Base-by-base conservation (phyloP, 2,888 invertebrate genomes). In the Aphidius colemani region DNA sequence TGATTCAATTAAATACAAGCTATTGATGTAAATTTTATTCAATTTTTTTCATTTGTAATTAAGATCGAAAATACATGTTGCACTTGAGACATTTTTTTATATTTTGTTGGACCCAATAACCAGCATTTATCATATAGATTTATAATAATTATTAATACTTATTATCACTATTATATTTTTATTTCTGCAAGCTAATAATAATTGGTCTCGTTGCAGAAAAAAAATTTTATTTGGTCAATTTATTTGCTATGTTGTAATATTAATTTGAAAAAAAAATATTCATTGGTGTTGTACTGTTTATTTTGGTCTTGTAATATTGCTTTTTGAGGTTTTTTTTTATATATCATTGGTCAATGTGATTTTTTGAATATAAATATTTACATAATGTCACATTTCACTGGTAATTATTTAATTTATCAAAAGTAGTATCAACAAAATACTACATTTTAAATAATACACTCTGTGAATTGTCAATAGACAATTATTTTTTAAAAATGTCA, bases 51-150 rank as follows among this genome's bases (percentile, higher is more conserved):
- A 1, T 48, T n/a, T 48, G 11, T 48, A 0, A 48, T 13, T 7
- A 48, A 48, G n/a, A 11, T 30, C 18, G 40, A n/a, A 46, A 46
- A n/a, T 46, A 46, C 57, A 46, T 30, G 30, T 57, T 18, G 7
- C 10, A 13, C 10, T 55, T 50, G 48, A 64, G 61, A 59, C 41
- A 51, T 44, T 61, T 39, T 53, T 49, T 65, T 72, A 80, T 81
- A 81, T 80, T 75, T 80, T 78, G 75, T 82, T 82, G 82, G 82
- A 81, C 82, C 81, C 82, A 76, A 79, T 78, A 82, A 82, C 81
- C 81, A 82, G 81, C 81, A 73, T 77, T 71, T 70, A 69, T 70
- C 74, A 71, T 67, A 75, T 67, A 75, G 73, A 66, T 69, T 67
- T 56, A 70, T 67, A 67, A 10, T 44, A 8, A 8, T 49, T 50